A percentile compares a stretch with the other conserved stretches of the same genome.
Evolutionary conservation across 2,888 invertebrate genomes (phyloP).

Genomic region (Amorpha juglandis): DNA sequence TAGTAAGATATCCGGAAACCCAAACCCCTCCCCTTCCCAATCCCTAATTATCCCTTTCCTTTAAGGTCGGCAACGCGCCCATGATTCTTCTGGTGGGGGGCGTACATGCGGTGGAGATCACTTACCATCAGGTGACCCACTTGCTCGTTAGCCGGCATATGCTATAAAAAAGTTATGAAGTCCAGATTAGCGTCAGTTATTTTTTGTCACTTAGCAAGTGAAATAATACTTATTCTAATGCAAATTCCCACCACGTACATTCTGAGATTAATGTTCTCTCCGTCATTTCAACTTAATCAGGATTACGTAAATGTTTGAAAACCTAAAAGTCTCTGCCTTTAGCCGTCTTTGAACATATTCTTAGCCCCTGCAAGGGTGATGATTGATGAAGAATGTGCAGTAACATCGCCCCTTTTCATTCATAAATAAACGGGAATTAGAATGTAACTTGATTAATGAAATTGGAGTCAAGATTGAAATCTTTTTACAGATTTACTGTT

Average conservation of each 20-base stretch:
- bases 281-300: constrained; percentile 59
- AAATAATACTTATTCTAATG: not conserved
- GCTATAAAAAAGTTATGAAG: not conserved
- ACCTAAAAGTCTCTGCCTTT: constrained; percentile 67
- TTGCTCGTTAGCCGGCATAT: no score
- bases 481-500: constrained; percentile 21
- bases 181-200: not conserved
- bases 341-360: constrained; percentile 70
- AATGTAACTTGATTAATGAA: constrained; percentile 37
- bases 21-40: no score
- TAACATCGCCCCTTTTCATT: constrained; percentile 59
- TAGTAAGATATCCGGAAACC: no score
- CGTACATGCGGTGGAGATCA: no score
- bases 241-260: constrained; percentile 31
- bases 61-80: no score
- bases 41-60: no score
- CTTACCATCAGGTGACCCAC: no score
- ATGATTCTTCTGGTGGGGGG: no score
- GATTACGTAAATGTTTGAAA: constrained; percentile 55
- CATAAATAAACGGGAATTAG: constrained; percentile 60
- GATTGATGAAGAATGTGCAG: constrained; percentile 72
- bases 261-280: constrained; percentile 44
- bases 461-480: constrained; percentile 23
- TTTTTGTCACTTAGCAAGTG: not conserved
- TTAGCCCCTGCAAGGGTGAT: constrained; percentile 70